These are phyloP conservation scores for Episyrphus balteatus DNA, from an alignment of 1,140 invertebrate genomes.

Conservation along the genomic window DNA sequence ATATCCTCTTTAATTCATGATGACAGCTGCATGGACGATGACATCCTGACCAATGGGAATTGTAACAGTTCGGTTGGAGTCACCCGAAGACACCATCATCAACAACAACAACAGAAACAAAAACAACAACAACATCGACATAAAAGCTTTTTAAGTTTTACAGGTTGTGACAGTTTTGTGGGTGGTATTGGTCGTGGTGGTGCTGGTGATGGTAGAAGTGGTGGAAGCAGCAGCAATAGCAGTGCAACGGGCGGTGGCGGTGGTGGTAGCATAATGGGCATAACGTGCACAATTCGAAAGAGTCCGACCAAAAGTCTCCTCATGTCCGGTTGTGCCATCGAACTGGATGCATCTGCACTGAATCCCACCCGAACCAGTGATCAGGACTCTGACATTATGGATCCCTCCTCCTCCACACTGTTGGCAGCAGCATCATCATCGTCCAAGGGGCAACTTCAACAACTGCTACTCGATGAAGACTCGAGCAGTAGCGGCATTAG, in stretches of 20 bases:
- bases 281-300: too few relatives aligned
- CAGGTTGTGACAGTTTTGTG: neutral
- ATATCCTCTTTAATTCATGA: neutral
- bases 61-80: neutral
- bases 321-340: too few relatives aligned
- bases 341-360: too few relatives aligned
- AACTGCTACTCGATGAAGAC: neutral
- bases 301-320: too few relatives aligned
- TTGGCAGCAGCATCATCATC: neutral
- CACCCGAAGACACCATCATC: neutral
- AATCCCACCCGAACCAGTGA: too few relatives aligned
- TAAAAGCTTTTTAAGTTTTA: neutral
- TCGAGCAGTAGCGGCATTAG: slow-evolving; percentile 6
- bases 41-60: neutral
- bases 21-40: neutral
- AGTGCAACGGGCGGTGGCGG: too few relatives aligned
- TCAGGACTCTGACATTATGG: too few relatives aligned
- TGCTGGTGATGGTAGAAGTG: neutral
- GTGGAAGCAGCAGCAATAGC: neutral
- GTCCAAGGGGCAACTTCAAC: neutral
- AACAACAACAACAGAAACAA: neutral
- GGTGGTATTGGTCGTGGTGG: neutral
- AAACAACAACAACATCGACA: neutral
- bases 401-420: neutral
- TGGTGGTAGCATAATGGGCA: too few relatives aligned